A percentile compares a stretch with the other conserved stretches of the same genome.
Evolutionary conservation across 2,113 vertebrate species (phyloP).

Genomic region (Pseudorasbora parva): DNA sequence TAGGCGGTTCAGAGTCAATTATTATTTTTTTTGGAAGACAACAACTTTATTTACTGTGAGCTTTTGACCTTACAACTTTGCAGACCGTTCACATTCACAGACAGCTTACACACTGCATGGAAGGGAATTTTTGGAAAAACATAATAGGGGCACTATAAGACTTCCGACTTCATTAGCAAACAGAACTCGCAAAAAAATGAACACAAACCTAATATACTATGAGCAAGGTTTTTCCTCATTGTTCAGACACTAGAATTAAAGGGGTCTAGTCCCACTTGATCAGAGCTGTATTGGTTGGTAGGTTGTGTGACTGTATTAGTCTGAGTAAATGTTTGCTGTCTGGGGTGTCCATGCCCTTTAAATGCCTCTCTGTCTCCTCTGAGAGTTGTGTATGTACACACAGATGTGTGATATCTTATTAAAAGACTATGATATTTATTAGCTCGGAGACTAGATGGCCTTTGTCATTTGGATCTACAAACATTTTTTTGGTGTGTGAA

Average conservation of each 20-base stretch:
- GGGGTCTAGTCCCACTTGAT: background rate
- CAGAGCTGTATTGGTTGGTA: conserved; percentile 5
- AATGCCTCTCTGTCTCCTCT: conserved; percentile 24
- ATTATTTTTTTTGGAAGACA: too few species aligned
- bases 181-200: too few species aligned
- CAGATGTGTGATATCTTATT: conserved; percentile 19
- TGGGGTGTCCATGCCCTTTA: conserved; percentile 9
- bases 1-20: too few species aligned
- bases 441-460: conserved; percentile 6
- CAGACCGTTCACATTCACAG: too few species aligned
- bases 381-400: background rate
- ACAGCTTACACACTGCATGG: too few species aligned
- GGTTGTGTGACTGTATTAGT: conserved; percentile 1
- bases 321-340: conserved; percentile 27
- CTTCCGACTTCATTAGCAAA: too few species aligned
- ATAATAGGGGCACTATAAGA: too few species aligned
- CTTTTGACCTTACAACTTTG: too few species aligned
- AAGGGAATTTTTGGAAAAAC: too few species aligned
- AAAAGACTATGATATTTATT: conserved; percentile 11
- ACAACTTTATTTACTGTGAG: too few species aligned
- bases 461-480: conserved; percentile 13
- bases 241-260: background rate
- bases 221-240: background rate
- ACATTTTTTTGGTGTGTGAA: too few species aligned
- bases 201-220: too few species aligned